Evolutionary conservation across 2,888 invertebrate species (phyloP), one percentile per base, ranked within the genome.

Genomic region (Thalpophila matura): DNA sequence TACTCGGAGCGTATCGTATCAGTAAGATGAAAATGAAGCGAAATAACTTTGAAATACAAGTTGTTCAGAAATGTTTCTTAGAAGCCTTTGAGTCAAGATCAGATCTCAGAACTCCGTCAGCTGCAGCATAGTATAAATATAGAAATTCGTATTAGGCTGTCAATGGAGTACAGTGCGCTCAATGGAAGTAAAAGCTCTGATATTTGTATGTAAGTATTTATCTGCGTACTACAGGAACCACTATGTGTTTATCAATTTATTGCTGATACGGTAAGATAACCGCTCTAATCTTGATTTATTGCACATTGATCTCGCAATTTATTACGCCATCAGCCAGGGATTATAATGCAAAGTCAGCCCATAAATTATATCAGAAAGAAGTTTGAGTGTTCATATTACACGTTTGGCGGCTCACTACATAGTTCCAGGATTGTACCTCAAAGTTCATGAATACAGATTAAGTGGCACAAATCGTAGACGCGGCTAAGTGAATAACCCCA

Each of bases 201-300:
- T 51, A 46, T 35, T 55, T 45, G 26, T 56, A 20, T 38, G 27
- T 54, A 66, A 14, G 20, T 24, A 57, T 49, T 50, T 45, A 50
- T 45, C 47, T 43, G 49, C 29, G 29, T 38, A 46, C 54, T 51
- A 50, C 42, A 68, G 58, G 54, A 63, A 58, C 31, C 45, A 55
- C 55, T 53, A 69, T 58, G 54, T 68, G 79, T 76, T 86, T 86
- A 86, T 83, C 87, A 77, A 82, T 80, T 76, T 78, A 86, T 82
- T 83, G 74, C 73, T 72, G 77, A 82, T 79, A 77, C 65, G 49
- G 62, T 57, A 55, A 79, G 79, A 81, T 84, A 82, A 78, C 77
- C 74, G 68, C 46, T 66, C 64, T 87, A 83, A 87, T 87, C 84
- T 81, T 86, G 86, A 86, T 88, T 83, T 86, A 86, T 86, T 77